Evolutionary conservation across 2,888 invertebrate species (phyloP).

Genomic region (Aphodius sticticus): DNA sequence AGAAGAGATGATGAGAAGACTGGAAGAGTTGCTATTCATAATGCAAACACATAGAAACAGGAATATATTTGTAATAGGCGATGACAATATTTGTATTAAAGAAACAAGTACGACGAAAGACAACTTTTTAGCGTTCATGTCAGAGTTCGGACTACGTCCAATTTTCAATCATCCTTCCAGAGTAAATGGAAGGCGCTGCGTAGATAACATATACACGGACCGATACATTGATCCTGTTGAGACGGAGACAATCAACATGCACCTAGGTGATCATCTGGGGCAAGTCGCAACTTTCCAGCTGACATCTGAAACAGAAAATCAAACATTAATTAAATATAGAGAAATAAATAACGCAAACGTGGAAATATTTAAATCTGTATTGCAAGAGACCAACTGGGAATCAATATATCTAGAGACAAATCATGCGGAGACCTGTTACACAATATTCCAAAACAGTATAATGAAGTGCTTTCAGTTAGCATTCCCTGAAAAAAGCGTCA

Average conservation of each 20-base stretch:
- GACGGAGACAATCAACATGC: neutral
- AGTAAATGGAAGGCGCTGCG: neutral
- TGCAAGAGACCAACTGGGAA: no score
- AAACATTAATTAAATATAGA: no score
- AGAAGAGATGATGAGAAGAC: neutral
- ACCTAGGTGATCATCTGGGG: neutral
- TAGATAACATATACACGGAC: neutral
- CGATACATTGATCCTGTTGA: neutral
- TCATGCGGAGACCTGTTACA: no score
- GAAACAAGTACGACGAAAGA: neutral
- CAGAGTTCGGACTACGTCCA: neutral
- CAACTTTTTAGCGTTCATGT: neutral
- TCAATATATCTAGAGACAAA: no score
- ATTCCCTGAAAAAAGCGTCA: no score
- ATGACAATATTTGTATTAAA: neutral
- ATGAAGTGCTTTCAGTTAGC: no score
- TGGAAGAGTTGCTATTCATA: neutral
- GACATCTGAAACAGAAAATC: no score
- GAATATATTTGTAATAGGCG: slow-evolving; percentile 1
- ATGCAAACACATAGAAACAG: neutral
- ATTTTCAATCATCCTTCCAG: neutral
- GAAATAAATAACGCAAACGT: no score
- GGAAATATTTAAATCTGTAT: no score
- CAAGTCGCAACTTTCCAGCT: no score
- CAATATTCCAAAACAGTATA: no score